These are phyloP conservation scores for Sphenopsis melanotis DNA, from an alignment of 2,797 vertebrate species.

Conservation along the genomic window DNA sequence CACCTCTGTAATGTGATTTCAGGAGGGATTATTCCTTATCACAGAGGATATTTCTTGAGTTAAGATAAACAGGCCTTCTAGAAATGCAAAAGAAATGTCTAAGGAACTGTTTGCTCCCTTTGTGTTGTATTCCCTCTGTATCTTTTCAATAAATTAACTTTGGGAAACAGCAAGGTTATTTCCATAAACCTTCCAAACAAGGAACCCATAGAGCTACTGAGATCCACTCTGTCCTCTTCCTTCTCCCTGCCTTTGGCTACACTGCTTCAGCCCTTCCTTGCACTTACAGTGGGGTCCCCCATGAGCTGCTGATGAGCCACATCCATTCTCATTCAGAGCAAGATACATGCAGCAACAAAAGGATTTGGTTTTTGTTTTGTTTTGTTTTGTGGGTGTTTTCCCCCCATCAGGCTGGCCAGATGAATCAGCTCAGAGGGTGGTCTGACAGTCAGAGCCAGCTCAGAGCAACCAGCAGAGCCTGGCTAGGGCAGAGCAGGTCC, in stretches of 20 bases:
- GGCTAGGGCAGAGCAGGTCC: background rate
- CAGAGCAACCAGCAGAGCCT: background rate
- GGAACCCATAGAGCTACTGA: background rate
- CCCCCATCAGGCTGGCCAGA: background rate
- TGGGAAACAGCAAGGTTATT: background rate
- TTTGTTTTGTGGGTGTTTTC: background rate
- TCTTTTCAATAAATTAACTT: background rate
- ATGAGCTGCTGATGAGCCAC: background rate
- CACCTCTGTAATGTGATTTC: background rate
- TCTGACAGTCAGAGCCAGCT: background rate
- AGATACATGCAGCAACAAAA: background rate
- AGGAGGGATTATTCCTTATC: background rate
- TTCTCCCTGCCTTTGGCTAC: background rate
- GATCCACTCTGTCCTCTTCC: background rate
- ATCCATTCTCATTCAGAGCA: background rate
- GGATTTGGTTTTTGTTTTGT: background rate
- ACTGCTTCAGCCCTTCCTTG: background rate
- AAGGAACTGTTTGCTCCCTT: background rate
- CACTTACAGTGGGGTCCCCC: rapidly evolving
- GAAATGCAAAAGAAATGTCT: background rate
- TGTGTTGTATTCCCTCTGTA: rapidly evolving
- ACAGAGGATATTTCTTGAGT: background rate
- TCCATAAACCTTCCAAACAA: background rate
- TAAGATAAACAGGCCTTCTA: background rate
- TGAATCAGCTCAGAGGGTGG: background rate